These are phyloP conservation scores for Rhodophaea formosa DNA, from an alignment of 2,888 invertebrate genomes.

Conservation along the genomic window DNA sequence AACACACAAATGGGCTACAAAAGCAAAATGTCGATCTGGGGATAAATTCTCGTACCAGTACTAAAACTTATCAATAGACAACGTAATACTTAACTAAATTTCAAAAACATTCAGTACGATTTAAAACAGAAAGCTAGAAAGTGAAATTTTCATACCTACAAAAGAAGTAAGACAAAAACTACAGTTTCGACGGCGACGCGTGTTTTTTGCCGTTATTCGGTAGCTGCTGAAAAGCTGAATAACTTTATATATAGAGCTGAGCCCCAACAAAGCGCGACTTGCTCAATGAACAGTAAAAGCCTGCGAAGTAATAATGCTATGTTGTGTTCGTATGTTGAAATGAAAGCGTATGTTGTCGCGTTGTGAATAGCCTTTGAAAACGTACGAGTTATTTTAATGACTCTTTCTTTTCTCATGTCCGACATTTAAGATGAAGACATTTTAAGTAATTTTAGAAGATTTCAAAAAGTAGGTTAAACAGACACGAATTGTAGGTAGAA, in stretches of 20 bases:
- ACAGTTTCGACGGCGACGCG: not conserved
- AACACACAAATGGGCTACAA: no score
- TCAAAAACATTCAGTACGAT: not conserved
- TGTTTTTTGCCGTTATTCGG: not conserved
- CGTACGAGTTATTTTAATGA: not conserved
- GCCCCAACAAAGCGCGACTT: slow-evolving; percentile 6
- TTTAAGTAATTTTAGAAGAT: no score
- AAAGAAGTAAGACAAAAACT: slow-evolving; percentile 1
- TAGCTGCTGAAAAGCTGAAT: not conserved
- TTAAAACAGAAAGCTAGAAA: not conserved
- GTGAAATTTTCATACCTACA: not conserved
- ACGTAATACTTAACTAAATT: not conserved
- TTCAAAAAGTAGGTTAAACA: no score
- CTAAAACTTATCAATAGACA: no score
- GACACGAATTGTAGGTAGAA: no score
- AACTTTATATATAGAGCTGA: not conserved
- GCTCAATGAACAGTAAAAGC: slow-evolving; percentile 14
- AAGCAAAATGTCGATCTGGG: no score
- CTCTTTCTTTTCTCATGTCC: no score
- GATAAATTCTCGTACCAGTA: no score
- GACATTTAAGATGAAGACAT: no score
- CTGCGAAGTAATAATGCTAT: not conserved
- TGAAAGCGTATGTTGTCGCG: not conserved
- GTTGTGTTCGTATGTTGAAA: not conserved
- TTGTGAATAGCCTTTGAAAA: not conserved